Base-by-base conservation (phyloP, 2,797 vertebrate species). In the Enteromius mattozi region DNA sequence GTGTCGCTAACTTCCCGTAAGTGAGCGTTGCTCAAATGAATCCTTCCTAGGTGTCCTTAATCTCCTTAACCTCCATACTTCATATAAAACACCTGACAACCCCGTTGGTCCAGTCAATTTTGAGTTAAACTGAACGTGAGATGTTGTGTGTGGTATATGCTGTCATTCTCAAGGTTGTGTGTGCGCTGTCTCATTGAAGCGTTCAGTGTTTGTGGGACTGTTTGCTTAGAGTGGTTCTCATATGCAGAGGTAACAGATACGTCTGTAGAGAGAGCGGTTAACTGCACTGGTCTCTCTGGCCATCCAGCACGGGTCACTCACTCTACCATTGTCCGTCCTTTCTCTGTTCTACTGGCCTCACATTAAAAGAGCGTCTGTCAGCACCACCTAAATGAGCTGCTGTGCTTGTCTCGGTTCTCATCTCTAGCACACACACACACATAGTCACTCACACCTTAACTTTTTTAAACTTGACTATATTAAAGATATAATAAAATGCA, bases 1-100 rank as follows among this genome's bases (percentile, higher is more conserved):
- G 94, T 85, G 91, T 99, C 65, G 97, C 95, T 2, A 97, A 93
- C 92, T 95, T 99, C 89, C 94, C 92, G 98, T 99, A 95, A 97
- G 98, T 98, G 87, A 37, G 30, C 47, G 9, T 27, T 74, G 71
- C 7, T 45, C 42, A 51, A 47, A 74, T 33, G 3, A 21, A 74
- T 74, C 24, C 8, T n/a, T 49, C 27, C 70, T 49, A 3, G 17
- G 13, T 47, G 24, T 30, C 68, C 70, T 27, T 47, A 4, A 27
- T 47, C 49, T 54, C 21, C 33, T 17, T 24, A 59, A 74, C 24
- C 40, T 49, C 16, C n/a, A 30, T 72, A 30, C 3, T 2, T 37
- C 17, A 21, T 10, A 68, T 33, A 21, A 66, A 45, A n/a, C 68
- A 24, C 40, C 69, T 14, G 6, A 42, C 37, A 40, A 33, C 68